Evolutionary conservation across 2,888 invertebrate species (phyloP).

Genomic region (Sialis lutaria): DNA sequence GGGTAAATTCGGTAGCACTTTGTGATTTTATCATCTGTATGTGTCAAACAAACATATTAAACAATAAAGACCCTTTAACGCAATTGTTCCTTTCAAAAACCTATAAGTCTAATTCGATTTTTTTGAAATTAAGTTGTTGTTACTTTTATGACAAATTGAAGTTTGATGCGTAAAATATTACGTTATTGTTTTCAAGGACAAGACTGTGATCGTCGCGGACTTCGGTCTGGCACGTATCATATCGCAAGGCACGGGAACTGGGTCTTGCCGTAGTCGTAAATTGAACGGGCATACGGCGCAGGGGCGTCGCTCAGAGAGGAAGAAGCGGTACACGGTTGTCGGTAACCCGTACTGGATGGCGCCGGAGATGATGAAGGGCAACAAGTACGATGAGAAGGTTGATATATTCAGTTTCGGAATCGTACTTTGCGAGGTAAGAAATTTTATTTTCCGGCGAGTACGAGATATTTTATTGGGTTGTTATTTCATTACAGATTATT

Average conservation of each 20-base stretch:
- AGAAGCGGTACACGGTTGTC: constrained; percentile 87
- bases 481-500: constrained; percentile 49
- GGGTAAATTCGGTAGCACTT: too few species aligned
- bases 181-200: constrained; percentile 49
- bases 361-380: constrained; percentile 95
- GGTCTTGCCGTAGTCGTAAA: constrained; percentile 13
- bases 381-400: constrained; percentile 90
- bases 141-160: too few species aligned
- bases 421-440: constrained; percentile 72
- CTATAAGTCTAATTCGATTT: too few species aligned
- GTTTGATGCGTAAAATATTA: too few species aligned
- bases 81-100: too few species aligned
- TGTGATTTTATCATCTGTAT: too few species aligned
- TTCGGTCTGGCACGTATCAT: constrained; percentile 83
- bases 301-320: constrained; percentile 39
- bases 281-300: constrained; percentile 18
- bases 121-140: too few species aligned
- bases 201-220: constrained; percentile 87
- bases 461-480: background rate
- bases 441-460: constrained; percentile 2
- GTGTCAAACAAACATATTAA: too few species aligned
- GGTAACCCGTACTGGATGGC: constrained; percentile 99
- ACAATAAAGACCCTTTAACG: too few species aligned
- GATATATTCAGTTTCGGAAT: constrained; percentile 94
- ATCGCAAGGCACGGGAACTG: constrained; percentile 25